These are phyloP conservation scores for Muscicapa adusta DNA, from an alignment of 2,113 vertebrate genomes.

Conservation along the genomic window DNA sequence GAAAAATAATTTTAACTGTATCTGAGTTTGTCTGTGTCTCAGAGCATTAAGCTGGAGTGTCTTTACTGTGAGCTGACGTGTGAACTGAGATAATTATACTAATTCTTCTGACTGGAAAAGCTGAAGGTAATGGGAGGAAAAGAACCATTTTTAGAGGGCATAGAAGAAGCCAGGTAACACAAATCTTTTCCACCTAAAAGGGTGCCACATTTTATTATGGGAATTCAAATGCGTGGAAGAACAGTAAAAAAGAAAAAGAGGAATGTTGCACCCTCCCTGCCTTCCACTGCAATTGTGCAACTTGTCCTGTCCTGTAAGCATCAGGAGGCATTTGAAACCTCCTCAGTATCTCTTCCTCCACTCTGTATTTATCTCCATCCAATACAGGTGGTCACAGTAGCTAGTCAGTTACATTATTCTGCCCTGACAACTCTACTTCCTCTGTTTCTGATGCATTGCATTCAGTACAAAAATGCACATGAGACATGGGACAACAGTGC, in stretches of 20 bases:
- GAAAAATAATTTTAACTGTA: conserved; percentile 23
- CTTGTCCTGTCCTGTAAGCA: not conserved
- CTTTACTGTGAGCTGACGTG: conserved; percentile 44
- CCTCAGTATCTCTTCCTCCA: not conserved
- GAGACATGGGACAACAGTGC: not conserved
- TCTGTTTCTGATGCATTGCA: not conserved
- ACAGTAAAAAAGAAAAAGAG: not conserved
- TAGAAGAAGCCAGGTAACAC: not conserved
- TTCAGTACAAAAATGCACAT: not conserved
- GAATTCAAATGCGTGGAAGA: not conserved
- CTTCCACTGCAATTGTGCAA: not conserved
- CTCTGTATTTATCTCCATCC: not conserved
- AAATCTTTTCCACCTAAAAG: not conserved
- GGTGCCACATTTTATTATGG: not conserved
- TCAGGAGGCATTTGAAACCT: not conserved
- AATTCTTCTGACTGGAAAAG: conserved; percentile 41
- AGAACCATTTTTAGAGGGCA: not conserved
- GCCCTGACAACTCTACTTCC: not conserved
- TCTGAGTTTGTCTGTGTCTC: conserved; percentile 34
- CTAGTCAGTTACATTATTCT: not conserved
- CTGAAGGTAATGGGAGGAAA: not conserved
- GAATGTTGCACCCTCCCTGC: fast-evolving
- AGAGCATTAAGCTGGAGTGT: conserved; percentile 41
- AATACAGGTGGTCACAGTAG: not conserved
- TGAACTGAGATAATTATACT: conserved; percentile 62